Conservation (phyloP, 2,113 vertebrate species). For the Nerophis ophidion region DNA sequence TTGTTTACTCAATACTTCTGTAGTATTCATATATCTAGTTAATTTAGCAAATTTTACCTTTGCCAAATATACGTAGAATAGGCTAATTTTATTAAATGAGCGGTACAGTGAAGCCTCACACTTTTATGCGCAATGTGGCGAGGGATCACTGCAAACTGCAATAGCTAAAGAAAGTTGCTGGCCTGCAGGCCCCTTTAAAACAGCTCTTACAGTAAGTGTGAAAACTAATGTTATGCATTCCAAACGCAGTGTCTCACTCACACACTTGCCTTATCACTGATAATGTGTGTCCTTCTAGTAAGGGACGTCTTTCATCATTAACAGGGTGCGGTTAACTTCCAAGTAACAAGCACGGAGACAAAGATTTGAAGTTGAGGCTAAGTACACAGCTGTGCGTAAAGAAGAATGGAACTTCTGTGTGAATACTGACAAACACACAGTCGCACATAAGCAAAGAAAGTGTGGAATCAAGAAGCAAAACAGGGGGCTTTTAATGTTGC, state of each 20-base stretch:
- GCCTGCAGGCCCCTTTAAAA: too few relatives aligned
- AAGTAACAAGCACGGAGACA: slow-evolving; percentile 23
- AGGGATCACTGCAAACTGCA: too few relatives aligned
- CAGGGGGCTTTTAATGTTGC: slow-evolving; percentile 60
- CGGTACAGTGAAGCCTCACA: too few relatives aligned
- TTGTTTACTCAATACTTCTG: too few relatives aligned
- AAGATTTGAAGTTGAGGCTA: slow-evolving; percentile 29
- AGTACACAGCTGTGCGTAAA: slow-evolving; percentile 28
- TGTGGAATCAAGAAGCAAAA: slow-evolving; percentile 46
- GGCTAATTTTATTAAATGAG: too few relatives aligned
- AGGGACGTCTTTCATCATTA: slow-evolving; percentile 42
- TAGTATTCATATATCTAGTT: too few relatives aligned
- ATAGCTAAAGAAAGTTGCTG: too few relatives aligned
- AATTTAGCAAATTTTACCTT: too few relatives aligned
- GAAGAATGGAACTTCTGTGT: slow-evolving; percentile 49
- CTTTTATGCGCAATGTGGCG: too few relatives aligned
- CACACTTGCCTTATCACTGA: slow-evolving; percentile 42
- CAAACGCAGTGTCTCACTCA: slow-evolving; percentile 40
- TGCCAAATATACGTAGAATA: too few relatives aligned
- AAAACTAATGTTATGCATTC: slow-evolving; percentile 20
- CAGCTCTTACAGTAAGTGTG: background rate
- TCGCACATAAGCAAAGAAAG: slow-evolving; percentile 21
- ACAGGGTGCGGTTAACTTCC: slow-evolving; percentile 41
- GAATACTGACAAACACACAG: slow-evolving; percentile 16
- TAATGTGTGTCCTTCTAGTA: slow-evolving; percentile 37